phyloP scores from a whole-genome alignment of 37 sponge, comb jelly and placozoan species.

The Hexactinellida sp. region DNA sequence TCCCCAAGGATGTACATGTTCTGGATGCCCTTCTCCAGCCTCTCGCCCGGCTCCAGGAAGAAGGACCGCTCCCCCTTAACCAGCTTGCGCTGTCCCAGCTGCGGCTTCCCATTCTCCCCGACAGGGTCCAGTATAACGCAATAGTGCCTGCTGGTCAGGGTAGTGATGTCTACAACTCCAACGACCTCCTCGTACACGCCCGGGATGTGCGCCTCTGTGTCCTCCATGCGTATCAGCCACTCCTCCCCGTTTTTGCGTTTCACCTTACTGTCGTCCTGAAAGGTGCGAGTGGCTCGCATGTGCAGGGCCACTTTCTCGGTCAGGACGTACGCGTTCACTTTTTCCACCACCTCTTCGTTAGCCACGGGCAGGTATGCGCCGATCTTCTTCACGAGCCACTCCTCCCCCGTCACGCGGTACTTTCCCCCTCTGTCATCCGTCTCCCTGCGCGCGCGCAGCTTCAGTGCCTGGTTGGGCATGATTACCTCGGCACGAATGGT shows the following conservation, averaged over 20 bases:
- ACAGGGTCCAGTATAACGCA: slow-evolving; percentile 93
- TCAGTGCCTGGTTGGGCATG: slow-evolving; percentile 93
- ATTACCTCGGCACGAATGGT: slow-evolving; percentile 90
- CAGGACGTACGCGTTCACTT: slow-evolving; percentile 86
- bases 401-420: slow-evolving; percentile 92
- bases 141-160: slow-evolving; percentile 93
- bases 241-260: slow-evolving; percentile 94
- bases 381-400: slow-evolving; percentile 93
- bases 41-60: slow-evolving; percentile 94
- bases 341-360: slow-evolving; percentile 93
- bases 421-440: slow-evolving; percentile 83
- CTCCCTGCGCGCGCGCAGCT: slow-evolving; percentile 88
- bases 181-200: slow-evolving; percentile 94
- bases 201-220: slow-evolving; percentile 98
- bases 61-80: slow-evolving; percentile 97
- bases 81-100: slow-evolving; percentile 95
- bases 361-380: slow-evolving; percentile 99
- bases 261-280: slow-evolving; percentile 62
- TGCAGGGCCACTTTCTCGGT: slow-evolving; percentile 99
- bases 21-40: slow-evolving; percentile 91
- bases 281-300: slow-evolving; percentile 84
- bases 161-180: slow-evolving; percentile 80
- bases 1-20: slow-evolving; percentile 90
- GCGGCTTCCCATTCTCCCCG: slow-evolving; percentile 87
- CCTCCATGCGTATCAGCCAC: slow-evolving; percentile 96